A percentile compares a stretch with the other conserved stretches of the same genome.
These are phyloP conservation scores for Maconellicoccus hirsutus DNA, from an alignment of 1,140 invertebrate species.

Conservation along the genomic window DNA sequence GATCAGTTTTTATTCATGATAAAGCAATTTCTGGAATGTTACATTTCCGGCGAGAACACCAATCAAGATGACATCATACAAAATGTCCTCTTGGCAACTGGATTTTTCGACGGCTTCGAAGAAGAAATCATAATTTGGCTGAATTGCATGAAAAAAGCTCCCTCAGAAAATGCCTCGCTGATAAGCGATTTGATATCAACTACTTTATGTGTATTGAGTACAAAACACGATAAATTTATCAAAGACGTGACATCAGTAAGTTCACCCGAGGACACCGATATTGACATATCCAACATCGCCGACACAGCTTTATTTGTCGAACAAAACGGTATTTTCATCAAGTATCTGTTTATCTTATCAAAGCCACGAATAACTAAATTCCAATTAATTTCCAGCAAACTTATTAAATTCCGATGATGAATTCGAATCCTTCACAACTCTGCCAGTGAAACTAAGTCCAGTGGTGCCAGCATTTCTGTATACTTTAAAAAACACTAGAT, in stretches of 20 bases:
- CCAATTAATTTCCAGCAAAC: not conserved
- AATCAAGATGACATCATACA: not conserved
- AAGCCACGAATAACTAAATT: too few relatives aligned
- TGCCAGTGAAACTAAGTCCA: not conserved
- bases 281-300: not conserved
- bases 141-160: not conserved
- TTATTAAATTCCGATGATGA: not conserved
- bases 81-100: not conserved
- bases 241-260: not conserved
- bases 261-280: not conserved
- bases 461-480: not conserved
- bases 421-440: not conserved
- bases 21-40: not conserved
- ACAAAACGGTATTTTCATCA: not conserved
- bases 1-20: slow-evolving; percentile 10
- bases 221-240: not conserved
- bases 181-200: not conserved
- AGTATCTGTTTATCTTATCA: too few relatives aligned
- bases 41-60: not conserved
- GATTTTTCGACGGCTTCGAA: slow-evolving; percentile 14
- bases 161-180: not conserved
- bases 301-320: not conserved
- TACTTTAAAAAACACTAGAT: not conserved
- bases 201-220: not conserved
- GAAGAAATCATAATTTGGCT: not conserved